Evolutionary conservation across 2,113 vertebrate species (phyloP), one percentile per base, ranked within the genome.

Genomic region (Pomatorhinus ruficollis): DNA sequence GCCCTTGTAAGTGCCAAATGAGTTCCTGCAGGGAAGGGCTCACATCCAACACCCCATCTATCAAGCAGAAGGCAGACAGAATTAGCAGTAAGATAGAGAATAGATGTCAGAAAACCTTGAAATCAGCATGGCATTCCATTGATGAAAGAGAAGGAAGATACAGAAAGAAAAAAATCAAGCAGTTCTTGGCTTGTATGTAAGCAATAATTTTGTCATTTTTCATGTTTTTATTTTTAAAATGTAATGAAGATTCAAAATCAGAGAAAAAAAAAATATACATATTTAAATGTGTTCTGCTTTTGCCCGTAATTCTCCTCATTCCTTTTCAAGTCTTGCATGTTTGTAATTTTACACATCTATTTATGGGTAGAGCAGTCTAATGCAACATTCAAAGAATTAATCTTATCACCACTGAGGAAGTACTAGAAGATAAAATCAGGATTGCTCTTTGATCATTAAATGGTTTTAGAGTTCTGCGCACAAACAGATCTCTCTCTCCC

Each of bases 391-490:
- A 90, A 95, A 96, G 85, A 93, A 92, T 93, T 95, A 93, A 89
- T 92, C 93, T 96, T 96, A 96, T 96, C 93, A 64, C 44, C 45
- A 79, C 52, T 64, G 79, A 95, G 93, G 93, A 95, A 96, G 90
- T 88, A 80, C 76, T 70, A 74, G 37, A 83, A 93, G 95, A 96
- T 90, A 96, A 94, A 92, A 96, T 97, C 95, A 95, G 72, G 25
- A 83, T 87, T 89, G 64, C 76, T 93, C 88, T 95, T 96, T 95
- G 90, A 96, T 96, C 92, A 56, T 87, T 94, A 88, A 95, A 96
- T 80, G 71, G 52, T 68, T 94, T 83, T 56, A 90, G 88, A 93
- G 93, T 94, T 95, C 92, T 79, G 56, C 49, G 45, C 76, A 90
- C 80, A 96, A 94, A 87, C 87, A 90, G 64, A 89, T 78, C 52